Conservation (phyloP, 64 coral and sea anemone species). For the Platygyra sinensis region DNA sequence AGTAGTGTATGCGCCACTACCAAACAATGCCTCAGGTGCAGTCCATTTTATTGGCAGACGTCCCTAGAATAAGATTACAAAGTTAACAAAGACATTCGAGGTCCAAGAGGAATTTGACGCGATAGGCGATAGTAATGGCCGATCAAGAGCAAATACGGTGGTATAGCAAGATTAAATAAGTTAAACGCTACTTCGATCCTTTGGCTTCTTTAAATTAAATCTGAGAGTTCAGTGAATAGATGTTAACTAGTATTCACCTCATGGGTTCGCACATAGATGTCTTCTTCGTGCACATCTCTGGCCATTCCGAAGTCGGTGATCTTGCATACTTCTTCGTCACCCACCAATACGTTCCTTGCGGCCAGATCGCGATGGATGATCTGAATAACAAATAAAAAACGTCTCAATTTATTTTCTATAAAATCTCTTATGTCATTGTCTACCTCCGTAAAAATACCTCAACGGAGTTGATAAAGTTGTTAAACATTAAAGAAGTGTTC, state of each 20-base stretch:
- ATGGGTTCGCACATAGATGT: conserved; percentile 42
- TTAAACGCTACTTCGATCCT: no score
- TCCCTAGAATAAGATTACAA: not conserved
- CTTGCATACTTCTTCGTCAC: conserved; percentile 52
- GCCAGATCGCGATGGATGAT: conserved; percentile 35
- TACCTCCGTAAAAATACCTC: not conserved
- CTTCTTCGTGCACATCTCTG: conserved; percentile 48
- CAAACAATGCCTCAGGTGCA: conserved; percentile 36
- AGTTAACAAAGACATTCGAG: no score
- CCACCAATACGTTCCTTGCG: conserved; percentile 34
- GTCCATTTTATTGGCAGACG: conserved; percentile 49
- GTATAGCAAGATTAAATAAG: no score
- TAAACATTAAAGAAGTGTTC: not conserved
- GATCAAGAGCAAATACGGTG: no score
- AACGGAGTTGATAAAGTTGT: not conserved
- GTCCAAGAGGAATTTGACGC: no score
- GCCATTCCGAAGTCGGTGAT: conserved; percentile 62
- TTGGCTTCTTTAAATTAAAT: not conserved
- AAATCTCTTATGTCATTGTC: not conserved
- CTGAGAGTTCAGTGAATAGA: not conserved
- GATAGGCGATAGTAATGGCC: no score
- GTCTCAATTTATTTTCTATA: not conserved
- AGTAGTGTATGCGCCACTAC: conserved; percentile 13
- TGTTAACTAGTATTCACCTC: not conserved
- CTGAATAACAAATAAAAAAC: not conserved